Base-by-base conservation (phyloP, 2,797 vertebrate genomes). In the Enteromius trimaculatus region DNA sequence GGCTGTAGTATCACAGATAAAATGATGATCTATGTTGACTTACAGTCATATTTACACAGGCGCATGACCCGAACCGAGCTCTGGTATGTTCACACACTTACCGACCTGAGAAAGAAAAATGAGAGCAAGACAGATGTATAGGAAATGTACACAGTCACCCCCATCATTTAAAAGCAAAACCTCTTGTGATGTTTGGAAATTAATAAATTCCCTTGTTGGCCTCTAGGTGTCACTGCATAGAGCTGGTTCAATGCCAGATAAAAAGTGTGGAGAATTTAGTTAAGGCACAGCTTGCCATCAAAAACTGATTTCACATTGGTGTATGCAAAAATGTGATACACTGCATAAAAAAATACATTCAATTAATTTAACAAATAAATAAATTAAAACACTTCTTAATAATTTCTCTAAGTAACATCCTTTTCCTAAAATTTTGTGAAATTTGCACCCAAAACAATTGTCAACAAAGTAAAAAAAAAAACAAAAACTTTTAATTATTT, bases 151-250 rank as follows among this genome's bases (percentile, higher is more conserved):
- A 70, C 1, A n/a, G 39, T n/a, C 19, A 31, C 55, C 49, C 19
- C 9, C 31, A 68, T 68, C 34, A 79, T 68, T 23, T 31, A 68
- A 5, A 44, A 17, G 1, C 39, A 81, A 74, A 64, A 26, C 26
- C 42, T 49, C 6, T 14, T 64, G 42, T 72, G 26, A 64, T 62
- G 53, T 81, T 64, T 74, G 8, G 53, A 77, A 55, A 68, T 55
- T 7, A 75, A 66, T 49, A 31, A 84, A 58, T 81, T 60, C 64
- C 42, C 31, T 37, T 16, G 5, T 44, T 74, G 29, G 2, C 85
- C 87, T 82, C 79, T 84, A 42, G 79, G 80, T 72, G 87, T 69
- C 87, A 47, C 64, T 80, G 64, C 26, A 39, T 6, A 55, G 74
- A 84, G 19, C 70, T 84, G 82, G 79, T 31, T 26, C 26, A 60